Conservation (phyloP, 2,113 vertebrate species). For the Podiceps cristatus region DNA sequence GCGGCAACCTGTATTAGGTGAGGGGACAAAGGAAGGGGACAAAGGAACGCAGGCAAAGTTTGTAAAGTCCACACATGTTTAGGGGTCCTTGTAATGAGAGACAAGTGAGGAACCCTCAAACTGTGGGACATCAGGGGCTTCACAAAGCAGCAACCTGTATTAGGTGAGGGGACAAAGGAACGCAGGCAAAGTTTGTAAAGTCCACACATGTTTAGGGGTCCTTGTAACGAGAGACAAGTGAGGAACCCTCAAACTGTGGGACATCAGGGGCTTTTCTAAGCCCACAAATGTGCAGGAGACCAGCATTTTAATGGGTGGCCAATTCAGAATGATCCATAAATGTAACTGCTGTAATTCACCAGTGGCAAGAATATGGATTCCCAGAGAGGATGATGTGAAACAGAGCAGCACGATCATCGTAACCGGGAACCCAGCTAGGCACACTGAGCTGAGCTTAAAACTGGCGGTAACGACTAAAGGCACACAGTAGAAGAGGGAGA, state of each 20-base stretch:
- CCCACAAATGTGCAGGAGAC: background rate
- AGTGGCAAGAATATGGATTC: background rate
- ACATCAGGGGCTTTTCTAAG: background rate
- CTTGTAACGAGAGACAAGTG: background rate
- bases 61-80: rapidly evolving
- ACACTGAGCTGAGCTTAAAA: background rate
- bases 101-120: background rate
- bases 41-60: background rate
- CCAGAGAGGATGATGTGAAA: background rate
- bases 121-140: too few species aligned
- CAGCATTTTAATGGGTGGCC: background rate
- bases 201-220: rapidly evolving
- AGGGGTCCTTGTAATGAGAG: too few species aligned
- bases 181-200: background rate
- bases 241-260: background rate
- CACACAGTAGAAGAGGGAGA: background rate
- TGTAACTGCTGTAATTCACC: background rate
- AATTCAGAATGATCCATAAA: rapidly evolving
- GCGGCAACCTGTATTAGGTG: background rate
- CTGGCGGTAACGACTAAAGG: background rate
- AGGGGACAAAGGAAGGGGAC: background rate
- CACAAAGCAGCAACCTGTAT: background rate
- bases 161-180: background rate
- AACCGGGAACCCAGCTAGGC: background rate
- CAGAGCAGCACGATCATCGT: rapidly evolving